Evolutionary conservation across 2,888 invertebrate genomes (phyloP).

Genomic region (Plebejus melissa): DNA sequence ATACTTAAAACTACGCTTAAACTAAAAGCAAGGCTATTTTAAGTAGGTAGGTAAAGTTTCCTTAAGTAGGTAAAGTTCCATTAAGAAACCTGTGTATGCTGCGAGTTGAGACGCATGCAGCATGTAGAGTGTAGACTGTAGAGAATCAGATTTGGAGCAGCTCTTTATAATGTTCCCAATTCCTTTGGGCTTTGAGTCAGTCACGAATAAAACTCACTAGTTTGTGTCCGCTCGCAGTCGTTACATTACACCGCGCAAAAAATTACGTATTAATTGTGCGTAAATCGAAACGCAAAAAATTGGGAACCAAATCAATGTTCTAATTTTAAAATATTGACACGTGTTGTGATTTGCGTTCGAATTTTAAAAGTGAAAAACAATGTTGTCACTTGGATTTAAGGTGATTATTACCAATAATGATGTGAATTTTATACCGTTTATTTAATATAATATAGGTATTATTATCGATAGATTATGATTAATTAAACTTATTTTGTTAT

Average conservation of each 20-base stretch:
- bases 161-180: conserved; percentile 37
- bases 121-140: background rate
- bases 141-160: conserved; percentile 25
- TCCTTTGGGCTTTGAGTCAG: conserved; percentile 31
- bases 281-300: conserved; percentile 30
- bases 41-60: no score
- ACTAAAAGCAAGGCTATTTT: no score
- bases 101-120: no score
- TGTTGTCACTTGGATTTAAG: conserved; percentile 34
- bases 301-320: conserved; percentile 21
- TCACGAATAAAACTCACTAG: conserved; percentile 57
- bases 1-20: no score
- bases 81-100: background rate
- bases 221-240: conserved; percentile 56
- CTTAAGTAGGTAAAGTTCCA: background rate
- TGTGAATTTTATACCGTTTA: background rate
- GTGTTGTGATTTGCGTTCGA: conserved; percentile 20
- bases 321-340: conserved; percentile 27
- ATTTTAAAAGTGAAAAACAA: conserved; percentile 28
- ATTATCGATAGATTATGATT: no score
- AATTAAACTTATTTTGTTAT: background rate
- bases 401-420: conserved; percentile 22
- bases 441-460: no score
- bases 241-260: conserved; percentile 47
- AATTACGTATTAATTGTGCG: conserved; percentile 35